Percentiles rank a stretch among this genome's conserved stretches.
Evolutionary conservation across 2,797 vertebrate genomes (phyloP).

Genomic region (Ataeniobius toweri): DNA sequence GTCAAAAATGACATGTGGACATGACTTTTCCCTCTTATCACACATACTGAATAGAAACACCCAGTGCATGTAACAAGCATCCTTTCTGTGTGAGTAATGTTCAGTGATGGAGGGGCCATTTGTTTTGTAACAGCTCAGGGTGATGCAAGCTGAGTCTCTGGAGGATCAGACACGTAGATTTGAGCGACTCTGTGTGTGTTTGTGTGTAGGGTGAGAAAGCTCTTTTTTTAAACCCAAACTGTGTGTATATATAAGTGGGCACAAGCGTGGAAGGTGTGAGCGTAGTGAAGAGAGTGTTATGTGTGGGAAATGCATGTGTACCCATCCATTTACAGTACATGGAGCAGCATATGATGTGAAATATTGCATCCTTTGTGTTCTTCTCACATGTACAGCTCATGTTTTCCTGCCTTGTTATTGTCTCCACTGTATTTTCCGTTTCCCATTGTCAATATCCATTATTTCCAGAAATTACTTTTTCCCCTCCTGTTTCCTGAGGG

Average conservation of each 20-base stretch:
- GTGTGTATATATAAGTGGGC: constrained; percentile 59
- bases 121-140: constrained; percentile 69
- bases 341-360: constrained; percentile 15
- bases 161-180: constrained; percentile 55
- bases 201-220: constrained; percentile 9
- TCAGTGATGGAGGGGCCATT: constrained; percentile 61
- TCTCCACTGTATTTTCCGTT: constrained; percentile 17
- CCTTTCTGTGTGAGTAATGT: constrained; percentile 60
- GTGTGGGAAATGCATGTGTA: constrained; percentile 56
- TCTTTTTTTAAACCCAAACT: constrained; percentile 43
- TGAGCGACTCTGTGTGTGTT: constrained; percentile 31
- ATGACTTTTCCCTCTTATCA: constrained; percentile 44
- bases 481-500: constrained; percentile 21
- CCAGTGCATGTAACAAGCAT: constrained; percentile 37
- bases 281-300: constrained; percentile 55
- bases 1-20: constrained; percentile 36
- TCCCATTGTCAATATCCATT: constrained; percentile 20
- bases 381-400: constrained; percentile 56
- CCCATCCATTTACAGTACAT: constrained; percentile 25
- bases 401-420: constrained; percentile 25
- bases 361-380: constrained; percentile 33
- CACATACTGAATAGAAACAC: constrained; percentile 40
- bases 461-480: constrained; percentile 45
- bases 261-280: constrained; percentile 64
- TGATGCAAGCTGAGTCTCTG: constrained; percentile 62